Evolutionary conservation across 2,797 vertebrate species (phyloP).

Genomic region (Myotis vivesi): DNA sequence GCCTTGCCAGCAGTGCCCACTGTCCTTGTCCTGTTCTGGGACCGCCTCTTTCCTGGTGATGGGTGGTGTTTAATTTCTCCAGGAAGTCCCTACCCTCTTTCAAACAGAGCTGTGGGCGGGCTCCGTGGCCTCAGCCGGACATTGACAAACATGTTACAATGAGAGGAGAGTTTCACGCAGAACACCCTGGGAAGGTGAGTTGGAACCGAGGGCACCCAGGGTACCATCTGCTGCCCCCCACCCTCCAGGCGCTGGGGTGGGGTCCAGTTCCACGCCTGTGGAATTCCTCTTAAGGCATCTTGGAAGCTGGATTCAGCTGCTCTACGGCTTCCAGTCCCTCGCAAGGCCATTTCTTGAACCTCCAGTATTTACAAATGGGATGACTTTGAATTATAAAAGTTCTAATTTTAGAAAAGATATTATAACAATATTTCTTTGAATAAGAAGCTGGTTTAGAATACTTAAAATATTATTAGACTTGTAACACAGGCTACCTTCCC

Average conservation of each 20-base stretch:
- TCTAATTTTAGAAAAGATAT: not conserved
- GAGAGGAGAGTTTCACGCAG: not conserved
- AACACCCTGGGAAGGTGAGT: accelerated
- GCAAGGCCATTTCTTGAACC: not conserved
- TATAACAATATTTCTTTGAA: not conserved
- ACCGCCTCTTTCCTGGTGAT: not conserved
- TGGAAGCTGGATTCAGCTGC: not conserved
- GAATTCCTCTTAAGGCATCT: not conserved
- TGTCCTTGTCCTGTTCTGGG: not conserved
- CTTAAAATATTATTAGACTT: not conserved
- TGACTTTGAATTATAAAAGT: not conserved
- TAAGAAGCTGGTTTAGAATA: not conserved
- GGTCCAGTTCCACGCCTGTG: not conserved
- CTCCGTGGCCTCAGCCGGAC: not conserved
- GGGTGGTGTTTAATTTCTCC: not conserved
- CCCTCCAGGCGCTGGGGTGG: no score
- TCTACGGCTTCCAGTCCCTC: not conserved
- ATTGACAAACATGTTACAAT: accelerated
- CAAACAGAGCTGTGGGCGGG: not conserved
- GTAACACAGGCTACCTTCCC: not conserved
- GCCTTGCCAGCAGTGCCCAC: not conserved
- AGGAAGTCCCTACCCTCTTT: not conserved
- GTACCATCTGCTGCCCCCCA: not conserved
- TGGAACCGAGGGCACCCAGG: not conserved
- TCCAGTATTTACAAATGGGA: not conserved